These are phyloP conservation scores for Oscheius myriophilus DNA, from an alignment of 2,888 invertebrate species.

Conservation along the genomic window DNA sequence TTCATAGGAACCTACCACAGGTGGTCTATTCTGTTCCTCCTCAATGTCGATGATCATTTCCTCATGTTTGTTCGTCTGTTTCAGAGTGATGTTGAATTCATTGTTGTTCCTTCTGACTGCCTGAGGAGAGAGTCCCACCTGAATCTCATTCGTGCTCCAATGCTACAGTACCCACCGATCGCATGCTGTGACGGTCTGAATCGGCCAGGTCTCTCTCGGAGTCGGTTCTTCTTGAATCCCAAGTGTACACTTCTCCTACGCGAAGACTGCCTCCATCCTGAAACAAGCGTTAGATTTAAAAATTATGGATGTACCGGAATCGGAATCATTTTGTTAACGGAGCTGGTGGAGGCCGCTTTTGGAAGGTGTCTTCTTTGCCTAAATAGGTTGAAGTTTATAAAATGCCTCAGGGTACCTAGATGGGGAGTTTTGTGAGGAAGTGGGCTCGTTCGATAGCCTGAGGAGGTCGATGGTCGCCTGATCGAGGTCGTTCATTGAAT, in stretches of 20 bases:
- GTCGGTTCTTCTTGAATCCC: slow-evolving; percentile 45
- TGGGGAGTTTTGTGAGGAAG: slow-evolving; percentile 24
- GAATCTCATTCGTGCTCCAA: neutral
- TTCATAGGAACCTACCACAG: slow-evolving; percentile 34
- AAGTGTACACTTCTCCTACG: slow-evolving; percentile 58
- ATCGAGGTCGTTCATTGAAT: slow-evolving; percentile 56
- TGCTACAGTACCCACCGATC: slow-evolving; percentile 24
- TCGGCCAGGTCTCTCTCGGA: slow-evolving; percentile 28
- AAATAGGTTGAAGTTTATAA: slow-evolving; percentile 32
- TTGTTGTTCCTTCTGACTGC: slow-evolving; percentile 40
- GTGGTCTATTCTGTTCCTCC: slow-evolving; percentile 42
- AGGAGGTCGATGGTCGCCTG: slow-evolving; percentile 65
- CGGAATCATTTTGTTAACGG: slow-evolving; percentile 54
- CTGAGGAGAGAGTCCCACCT: slow-evolving; percentile 44
- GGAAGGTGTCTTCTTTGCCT: slow-evolving; percentile 23
- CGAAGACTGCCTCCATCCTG: slow-evolving; percentile 61
- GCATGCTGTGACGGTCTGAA: slow-evolving; percentile 10
- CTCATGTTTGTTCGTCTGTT: slow-evolving; percentile 9
- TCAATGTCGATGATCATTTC: slow-evolving; percentile 43
- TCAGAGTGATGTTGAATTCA: neutral
- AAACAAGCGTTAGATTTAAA: neutral
- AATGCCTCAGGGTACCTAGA: slow-evolving; percentile 35
- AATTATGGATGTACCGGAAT: slow-evolving; percentile 36
- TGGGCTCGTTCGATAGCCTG: slow-evolving; percentile 55
- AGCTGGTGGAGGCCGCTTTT: slow-evolving; percentile 65